Evolutionary conservation across 2,113 vertebrate genomes (phyloP), one percentile per base, ranked within the genome.

Genomic region (Cynoglossus semilaevis): DNA sequence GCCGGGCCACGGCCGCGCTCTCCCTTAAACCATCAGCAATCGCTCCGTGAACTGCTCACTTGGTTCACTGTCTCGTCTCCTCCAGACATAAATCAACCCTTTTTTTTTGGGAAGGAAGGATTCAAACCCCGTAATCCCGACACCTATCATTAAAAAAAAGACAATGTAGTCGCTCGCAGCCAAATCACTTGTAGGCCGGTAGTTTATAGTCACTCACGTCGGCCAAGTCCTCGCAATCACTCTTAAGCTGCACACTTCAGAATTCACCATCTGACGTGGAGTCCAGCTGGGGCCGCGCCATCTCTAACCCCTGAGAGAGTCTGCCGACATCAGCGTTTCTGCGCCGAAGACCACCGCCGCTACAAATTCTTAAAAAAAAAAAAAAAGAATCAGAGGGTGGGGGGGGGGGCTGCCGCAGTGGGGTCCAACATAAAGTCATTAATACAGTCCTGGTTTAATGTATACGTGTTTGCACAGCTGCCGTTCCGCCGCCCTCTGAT

Each of bases 401-500:
- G n/a, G n/a, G n/a, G n/a, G n/a, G 58, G 46, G 13, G 2, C 70
- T 9, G 57, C 50, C 13, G 8, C 79, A 74, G 61, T 75, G 59
- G 36, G 59, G 47, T 88, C 83, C 85, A 85, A 82, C 71, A 79
- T 70, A 87, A 88, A 87, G 79, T 85, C 75, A 76, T 83, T 80
- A 82, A 83, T 76, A 77, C 70, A 58, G 63, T 18, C 49, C 60
- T 3, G 58, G 57, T 67, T 75, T 81, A 86, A 87, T 76, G 77
- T 80, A 84, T 85, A 85, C 46, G 57, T 88, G 73, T 86, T 88
- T 88, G 61, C 49, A 84, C 86, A 89, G 88, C 88, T 89, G 88
- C 74, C 75, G 42, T 75, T 74, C 79, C 79, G 83, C 76, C 57
- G 76, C 74, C 10, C 54, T 59, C 49, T 78, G 70, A 81, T 78